phyloP scores from a whole-genome alignment of 2,888 invertebrate genomes.

The Melinaea menophilus region DNA sequence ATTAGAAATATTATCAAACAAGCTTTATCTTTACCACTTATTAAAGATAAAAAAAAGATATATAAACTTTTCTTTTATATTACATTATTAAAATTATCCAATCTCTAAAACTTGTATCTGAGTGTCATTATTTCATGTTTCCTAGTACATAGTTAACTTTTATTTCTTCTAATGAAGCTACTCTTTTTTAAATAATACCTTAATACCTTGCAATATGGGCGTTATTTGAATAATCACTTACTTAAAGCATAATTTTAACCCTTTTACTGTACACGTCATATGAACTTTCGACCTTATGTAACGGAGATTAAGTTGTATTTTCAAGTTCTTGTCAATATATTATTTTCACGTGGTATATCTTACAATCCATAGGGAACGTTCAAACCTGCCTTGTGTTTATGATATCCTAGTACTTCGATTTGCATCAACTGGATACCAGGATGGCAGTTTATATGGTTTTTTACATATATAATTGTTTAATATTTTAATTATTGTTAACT shows the following conservation, averaged over 20 bases:
- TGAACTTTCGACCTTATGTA: not conserved
- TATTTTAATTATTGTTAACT: not conserved
- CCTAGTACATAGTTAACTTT: not conserved
- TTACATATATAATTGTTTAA: too few relatives aligned
- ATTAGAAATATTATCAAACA: slow-evolving; percentile 8
- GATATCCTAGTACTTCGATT: not conserved
- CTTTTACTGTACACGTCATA: too few relatives aligned
- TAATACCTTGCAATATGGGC: not conserved
- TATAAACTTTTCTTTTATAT: too few relatives aligned
- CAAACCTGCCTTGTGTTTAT: not conserved
- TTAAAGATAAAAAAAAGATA: too few relatives aligned
- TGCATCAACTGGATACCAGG: not conserved
- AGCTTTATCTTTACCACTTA: not conserved
- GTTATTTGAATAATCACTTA: not conserved
- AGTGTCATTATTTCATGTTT: too few relatives aligned
- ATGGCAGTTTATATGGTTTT: not conserved
- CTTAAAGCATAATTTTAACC: not conserved
- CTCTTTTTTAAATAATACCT: not conserved
- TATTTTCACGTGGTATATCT: not conserved
- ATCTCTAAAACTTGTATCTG: too few relatives aligned
- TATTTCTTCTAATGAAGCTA: not conserved
- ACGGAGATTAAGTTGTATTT: not conserved
- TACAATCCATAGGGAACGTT: not conserved
- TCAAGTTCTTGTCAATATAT: not conserved
- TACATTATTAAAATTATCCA: too few relatives aligned